Conservation (phyloP, 2,797 vertebrate genomes). For the Cynodonichthys magdalenae region DNA sequence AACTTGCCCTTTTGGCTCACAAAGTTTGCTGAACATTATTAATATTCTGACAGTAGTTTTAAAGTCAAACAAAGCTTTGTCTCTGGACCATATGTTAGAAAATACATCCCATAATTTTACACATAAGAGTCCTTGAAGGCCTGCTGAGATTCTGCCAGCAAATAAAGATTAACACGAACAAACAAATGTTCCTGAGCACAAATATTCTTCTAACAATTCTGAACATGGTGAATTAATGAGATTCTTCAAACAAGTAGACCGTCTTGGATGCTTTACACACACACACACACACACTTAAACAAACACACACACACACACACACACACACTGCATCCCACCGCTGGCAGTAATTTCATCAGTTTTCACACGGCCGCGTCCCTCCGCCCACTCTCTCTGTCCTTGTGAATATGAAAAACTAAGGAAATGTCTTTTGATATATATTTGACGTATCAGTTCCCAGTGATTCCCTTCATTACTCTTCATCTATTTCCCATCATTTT, state of each 20-base stretch:
- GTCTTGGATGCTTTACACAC: constrained; percentile 6
- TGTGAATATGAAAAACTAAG: constrained; percentile 34
- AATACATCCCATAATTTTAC: neutral
- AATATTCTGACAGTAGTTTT: neutral
- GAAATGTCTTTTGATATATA: constrained; percentile 50
- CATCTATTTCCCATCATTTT: constrained; percentile 56
- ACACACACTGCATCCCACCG: constrained; percentile 2
- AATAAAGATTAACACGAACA: neutral
- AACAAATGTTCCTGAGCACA: neutral
- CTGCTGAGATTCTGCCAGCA: constrained; percentile 7
- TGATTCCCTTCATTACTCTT: constrained; percentile 36
- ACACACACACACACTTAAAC: constrained; percentile 2
- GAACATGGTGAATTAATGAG: constrained; percentile 11
- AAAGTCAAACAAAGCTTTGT: neutral
- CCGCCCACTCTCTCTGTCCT: constrained; percentile 22
- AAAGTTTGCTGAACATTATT: too few relatives aligned
- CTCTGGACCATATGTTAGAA: neutral
- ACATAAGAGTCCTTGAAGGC: constrained; percentile 28
- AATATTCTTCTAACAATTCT: neutral
- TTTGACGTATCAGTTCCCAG: constrained; percentile 38
- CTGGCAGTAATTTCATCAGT: constrained; percentile 42
- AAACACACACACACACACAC: constrained; percentile 12
- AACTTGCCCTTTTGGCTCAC: neutral
- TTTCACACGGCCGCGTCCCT: constrained; percentile 28
- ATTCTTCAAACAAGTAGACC: constrained; percentile 3